Evolutionary conservation across 2,113 vertebrate genomes (phyloP).

Genomic region (Opisthocomus hoazin): DNA sequence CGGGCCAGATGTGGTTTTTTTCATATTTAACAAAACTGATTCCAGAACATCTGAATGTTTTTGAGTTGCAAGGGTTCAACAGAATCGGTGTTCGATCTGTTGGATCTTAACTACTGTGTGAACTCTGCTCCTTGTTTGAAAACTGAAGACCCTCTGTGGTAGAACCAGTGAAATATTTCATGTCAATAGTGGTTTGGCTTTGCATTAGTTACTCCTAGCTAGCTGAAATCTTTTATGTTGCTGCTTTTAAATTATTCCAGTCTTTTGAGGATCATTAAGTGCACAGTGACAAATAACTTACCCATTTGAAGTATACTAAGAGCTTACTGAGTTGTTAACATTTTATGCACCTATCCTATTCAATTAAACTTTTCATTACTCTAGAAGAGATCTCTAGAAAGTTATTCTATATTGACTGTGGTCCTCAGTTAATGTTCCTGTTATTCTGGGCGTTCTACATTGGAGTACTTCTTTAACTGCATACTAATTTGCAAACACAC

Average conservation of each 20-base stretch:
- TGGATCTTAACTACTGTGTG: background rate
- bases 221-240: background rate
- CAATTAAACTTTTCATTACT: background rate
- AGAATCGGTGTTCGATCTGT: background rate
- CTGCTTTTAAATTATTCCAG: background rate
- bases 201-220: background rate
- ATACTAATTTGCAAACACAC: background rate
- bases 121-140: background rate
- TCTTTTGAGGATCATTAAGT: background rate
- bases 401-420: background rate
- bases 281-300: background rate
- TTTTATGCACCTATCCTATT: background rate
- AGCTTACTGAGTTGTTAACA: background rate
- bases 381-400: background rate
- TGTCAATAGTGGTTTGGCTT: background rate
- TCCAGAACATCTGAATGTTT: background rate
- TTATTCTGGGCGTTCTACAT: background rate
- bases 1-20: no score
- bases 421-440: background rate
- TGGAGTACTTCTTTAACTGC: background rate
- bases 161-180: background rate
- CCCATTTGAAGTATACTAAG: background rate
- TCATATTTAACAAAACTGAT: no score
- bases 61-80: background rate
- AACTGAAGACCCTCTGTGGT: background rate